Conservation (phyloP, 2,797 vertebrate genomes). For the Remorina albescens region DNA sequence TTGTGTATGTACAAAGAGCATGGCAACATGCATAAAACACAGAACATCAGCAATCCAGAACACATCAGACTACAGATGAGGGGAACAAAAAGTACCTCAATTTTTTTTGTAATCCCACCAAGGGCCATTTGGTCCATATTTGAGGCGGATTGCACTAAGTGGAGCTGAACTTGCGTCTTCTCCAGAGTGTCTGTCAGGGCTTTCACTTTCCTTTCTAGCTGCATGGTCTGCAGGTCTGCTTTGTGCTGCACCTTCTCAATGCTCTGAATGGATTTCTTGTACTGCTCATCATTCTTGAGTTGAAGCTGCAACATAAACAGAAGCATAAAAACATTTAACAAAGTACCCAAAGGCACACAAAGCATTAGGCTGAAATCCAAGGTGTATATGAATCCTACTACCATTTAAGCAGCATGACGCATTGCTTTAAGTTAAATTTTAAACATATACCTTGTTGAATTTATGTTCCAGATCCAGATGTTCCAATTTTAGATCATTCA, state of each 20-base stretch:
- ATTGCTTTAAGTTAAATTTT: neutral
- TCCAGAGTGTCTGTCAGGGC: constrained; percentile 80
- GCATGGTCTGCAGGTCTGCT: constrained; percentile 84
- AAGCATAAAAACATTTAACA: constrained; percentile 11
- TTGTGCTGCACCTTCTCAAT: constrained; percentile 88
- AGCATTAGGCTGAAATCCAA: neutral
- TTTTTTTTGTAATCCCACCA: constrained; percentile 79
- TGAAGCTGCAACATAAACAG: constrained; percentile 84
- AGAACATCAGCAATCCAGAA: neutral
- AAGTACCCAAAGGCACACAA: neutral
- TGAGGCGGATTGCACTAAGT: constrained; percentile 82
- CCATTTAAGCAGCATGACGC: neutral
- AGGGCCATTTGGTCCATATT: constrained; percentile 86
- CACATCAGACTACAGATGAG: neutral
- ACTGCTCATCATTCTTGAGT: constrained; percentile 87
- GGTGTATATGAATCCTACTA: neutral
- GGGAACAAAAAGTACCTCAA: constrained; percentile 83
- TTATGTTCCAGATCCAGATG: constrained; percentile 41
- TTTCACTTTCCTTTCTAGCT: constrained; percentile 87
- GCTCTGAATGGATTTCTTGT: constrained; percentile 84
- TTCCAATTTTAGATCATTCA: constrained; percentile 34
- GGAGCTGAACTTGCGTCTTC: constrained; percentile 89
- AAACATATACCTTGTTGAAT: constrained; percentile 82
- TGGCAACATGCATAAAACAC: neutral
- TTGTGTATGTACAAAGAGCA: neutral